Conservation (phyloP, 2,113 vertebrate species). For the Antechinus flavipes region DNA sequence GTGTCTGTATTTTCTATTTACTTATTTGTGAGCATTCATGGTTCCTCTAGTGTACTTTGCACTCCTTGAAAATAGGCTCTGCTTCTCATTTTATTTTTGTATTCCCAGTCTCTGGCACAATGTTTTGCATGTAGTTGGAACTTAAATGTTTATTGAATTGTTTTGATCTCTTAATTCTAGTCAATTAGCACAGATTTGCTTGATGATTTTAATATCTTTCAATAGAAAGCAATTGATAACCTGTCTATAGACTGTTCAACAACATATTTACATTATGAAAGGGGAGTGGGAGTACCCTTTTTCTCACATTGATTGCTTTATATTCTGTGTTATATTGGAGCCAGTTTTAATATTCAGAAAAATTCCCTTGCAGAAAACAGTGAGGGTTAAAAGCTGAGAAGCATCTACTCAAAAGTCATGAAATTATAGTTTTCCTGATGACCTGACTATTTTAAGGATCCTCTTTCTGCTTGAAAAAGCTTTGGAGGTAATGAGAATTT, state of each 20-base stretch:
- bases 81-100: neutral
- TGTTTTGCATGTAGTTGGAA: neutral
- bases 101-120: neutral
- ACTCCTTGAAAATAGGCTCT: neutral
- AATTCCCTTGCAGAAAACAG: slow-evolving; percentile 20
- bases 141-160: neutral
- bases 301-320: neutral
- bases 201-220: neutral
- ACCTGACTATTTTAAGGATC: slow-evolving; percentile 38
- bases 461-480: slow-evolving; percentile 43
- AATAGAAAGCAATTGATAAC: too few relatives aligned
- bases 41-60: neutral
- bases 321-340: neutral
- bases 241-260: neutral
- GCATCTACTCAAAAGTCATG: neutral
- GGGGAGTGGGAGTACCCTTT: neutral
- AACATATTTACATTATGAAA: neutral
- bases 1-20: neutral
- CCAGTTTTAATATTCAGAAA: slow-evolving; percentile 9
- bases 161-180: neutral
- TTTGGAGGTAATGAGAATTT: slow-evolving; percentile 31
- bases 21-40: neutral
- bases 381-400: neutral
- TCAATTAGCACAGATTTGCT: neutral
- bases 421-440: slow-evolving; percentile 8